Base-by-base conservation (phyloP, 2,888 invertebrate genomes). In the Philereme transversata region DNA sequence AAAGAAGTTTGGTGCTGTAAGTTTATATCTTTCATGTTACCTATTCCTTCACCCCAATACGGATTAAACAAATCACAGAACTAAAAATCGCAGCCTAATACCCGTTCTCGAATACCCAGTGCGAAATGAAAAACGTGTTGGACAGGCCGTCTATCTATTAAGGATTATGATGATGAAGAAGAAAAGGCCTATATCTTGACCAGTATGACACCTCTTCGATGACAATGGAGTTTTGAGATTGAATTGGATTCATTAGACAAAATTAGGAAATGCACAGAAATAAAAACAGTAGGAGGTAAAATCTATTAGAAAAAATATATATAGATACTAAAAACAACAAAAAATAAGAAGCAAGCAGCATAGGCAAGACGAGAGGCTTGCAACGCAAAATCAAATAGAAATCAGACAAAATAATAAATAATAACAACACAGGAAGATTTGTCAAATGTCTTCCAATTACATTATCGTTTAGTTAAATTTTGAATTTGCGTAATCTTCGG, bases 181-280 rank as follows among this genome's bases (percentile, higher is more conserved):
- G 6, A 6, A 8, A 4, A 8, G 6, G 7, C 40, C 6, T 40
- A 40, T 5, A 8, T 6, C 40, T 2, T 8, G 36, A 36, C 36
- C 44, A 45, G 45, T 22, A 38, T 47, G 33, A 4, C 53, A 53
- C 22, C 36, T 52, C 45, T 34, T 38, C 46, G 22, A 46, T 53
- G 36, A 5, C 53, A 53, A 48, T 38, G 33, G 33, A 46, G 33
- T 7, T 46, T 38, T 46, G 33, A 46, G 41, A 53, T 49, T 57
- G 40, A 61, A 57, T 61, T 61, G 49, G 49, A 40, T 49, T 57
- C 40, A 60, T 60, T 61, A 44, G 60, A 56, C 48, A 57, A 64
- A 50, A 49, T 10, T 53, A 50, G 43, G 11, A 48, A 35, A 58
- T 54, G 55, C 51, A 60, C 35, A 55, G 4, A 60, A 56, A 44